Evolutionary conservation across 2,113 vertebrate genomes (phyloP).

Genomic region (Tetrao urogallus): DNA sequence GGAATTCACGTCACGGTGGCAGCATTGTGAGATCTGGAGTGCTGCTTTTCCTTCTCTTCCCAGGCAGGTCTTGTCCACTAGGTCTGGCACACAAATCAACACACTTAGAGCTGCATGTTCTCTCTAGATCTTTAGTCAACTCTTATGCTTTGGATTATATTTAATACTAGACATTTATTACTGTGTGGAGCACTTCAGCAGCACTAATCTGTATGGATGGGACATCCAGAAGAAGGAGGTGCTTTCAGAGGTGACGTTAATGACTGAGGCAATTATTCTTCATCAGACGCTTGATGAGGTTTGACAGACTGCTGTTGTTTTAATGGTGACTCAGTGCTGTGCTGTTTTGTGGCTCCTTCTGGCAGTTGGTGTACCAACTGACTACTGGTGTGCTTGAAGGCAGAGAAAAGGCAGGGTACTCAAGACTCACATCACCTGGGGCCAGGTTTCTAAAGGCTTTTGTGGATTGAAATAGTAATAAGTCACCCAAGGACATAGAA

Average conservation of each 20-base stretch:
- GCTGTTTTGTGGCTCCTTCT: not conserved
- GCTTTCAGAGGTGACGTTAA: not conserved
- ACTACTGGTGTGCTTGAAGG: not conserved
- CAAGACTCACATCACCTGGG: not conserved
- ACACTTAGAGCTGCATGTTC: fast-evolving
- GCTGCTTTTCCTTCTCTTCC: not conserved
- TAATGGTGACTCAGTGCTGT: not conserved
- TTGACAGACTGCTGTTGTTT: slow-evolving; percentile 9
- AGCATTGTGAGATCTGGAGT: not conserved
- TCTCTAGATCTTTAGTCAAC: not conserved
- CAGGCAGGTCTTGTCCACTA: fast-evolving
- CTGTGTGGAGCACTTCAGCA: not conserved
- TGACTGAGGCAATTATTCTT: not conserved
- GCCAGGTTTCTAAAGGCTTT: not conserved
- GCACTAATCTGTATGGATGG: not conserved
- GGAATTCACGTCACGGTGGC: not conserved
- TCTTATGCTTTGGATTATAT: not conserved
- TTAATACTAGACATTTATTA: not conserved
- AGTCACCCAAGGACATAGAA: not conserved
- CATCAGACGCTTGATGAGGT: not conserved
- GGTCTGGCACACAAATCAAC: not conserved
- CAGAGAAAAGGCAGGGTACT: not conserved
- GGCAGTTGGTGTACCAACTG: not conserved
- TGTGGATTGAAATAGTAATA: not conserved
- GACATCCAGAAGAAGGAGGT: not conserved